phyloP scores from a whole-genome alignment of 2,797 vertebrate genomes.

The Pitangus sulphuratus region DNA sequence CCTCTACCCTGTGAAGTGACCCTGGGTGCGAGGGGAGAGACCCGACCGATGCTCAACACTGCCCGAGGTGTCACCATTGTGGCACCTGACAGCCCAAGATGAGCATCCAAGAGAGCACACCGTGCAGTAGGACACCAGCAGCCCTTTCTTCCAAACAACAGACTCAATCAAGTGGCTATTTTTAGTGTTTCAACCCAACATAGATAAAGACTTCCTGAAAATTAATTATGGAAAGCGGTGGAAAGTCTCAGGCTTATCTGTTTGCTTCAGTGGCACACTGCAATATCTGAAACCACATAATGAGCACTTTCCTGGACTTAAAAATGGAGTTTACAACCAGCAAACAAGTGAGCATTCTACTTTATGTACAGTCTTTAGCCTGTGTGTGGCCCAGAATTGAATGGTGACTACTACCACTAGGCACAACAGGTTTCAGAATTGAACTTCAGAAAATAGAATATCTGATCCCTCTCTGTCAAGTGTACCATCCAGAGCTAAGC shows the following conservation, averaged over 20 bases:
- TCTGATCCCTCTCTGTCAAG: not conserved
- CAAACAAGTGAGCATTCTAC: not conserved
- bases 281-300: fast-evolving
- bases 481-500: not conserved
- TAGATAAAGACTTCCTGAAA: not conserved
- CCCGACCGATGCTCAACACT: fast-evolving
- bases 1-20: not conserved
- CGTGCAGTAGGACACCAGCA: fast-evolving
- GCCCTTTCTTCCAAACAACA: not conserved
- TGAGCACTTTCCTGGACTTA: not conserved
- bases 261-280: not conserved
- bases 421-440: not conserved
- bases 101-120: fast-evolving
- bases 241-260: not conserved
- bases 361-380: not conserved
- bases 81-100: not conserved
- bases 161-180: fast-evolving
- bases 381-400: not conserved
- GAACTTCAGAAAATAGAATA: not conserved
- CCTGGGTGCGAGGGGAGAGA: not conserved
- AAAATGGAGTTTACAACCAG: not conserved
- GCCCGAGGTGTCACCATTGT: fast-evolving
- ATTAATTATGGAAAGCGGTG: not conserved
- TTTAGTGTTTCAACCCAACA: not conserved
- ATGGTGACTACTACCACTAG: not conserved